Evolutionary conservation across 2,113 vertebrate species (phyloP).

Genomic region (Pipra filicauda): DNA sequence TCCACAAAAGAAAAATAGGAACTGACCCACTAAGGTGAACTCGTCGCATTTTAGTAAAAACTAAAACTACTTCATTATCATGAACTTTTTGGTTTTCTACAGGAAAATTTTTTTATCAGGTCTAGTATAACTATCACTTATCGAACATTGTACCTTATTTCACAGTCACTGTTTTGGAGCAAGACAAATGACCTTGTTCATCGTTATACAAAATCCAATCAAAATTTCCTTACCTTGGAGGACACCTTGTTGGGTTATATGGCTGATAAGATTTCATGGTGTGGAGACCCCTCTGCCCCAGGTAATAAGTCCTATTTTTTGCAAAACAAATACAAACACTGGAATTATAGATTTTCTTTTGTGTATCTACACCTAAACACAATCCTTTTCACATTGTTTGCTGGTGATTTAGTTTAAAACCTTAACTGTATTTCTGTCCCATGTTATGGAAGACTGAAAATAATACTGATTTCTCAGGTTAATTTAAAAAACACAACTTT

Average conservation of each 20-base stretch:
- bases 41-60: background rate
- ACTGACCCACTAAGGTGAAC: background rate
- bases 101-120: background rate
- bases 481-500: background rate
- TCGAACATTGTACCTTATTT: background rate
- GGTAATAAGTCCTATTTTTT: conserved; percentile 48
- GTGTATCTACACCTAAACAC: background rate
- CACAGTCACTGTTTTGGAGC: conserved; percentile 89
- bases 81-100: background rate
- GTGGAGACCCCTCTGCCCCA: conserved; percentile 67
- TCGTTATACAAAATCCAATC: conserved; percentile 56
- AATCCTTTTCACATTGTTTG: background rate
- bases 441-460: background rate
- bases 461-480: background rate
- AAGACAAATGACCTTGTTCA: conserved; percentile 76
- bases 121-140: background rate
- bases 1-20: background rate
- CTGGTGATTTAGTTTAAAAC: background rate
- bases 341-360: background rate
- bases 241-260: conserved; percentile 82
- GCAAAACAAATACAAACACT: background rate
- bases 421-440: background rate
- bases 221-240: conserved; percentile 80
- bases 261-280: conserved; percentile 80
- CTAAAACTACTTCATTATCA: background rate